phyloP scores from a whole-genome alignment of 2,113 vertebrate genomes.

The Mellivora capensis region DNA sequence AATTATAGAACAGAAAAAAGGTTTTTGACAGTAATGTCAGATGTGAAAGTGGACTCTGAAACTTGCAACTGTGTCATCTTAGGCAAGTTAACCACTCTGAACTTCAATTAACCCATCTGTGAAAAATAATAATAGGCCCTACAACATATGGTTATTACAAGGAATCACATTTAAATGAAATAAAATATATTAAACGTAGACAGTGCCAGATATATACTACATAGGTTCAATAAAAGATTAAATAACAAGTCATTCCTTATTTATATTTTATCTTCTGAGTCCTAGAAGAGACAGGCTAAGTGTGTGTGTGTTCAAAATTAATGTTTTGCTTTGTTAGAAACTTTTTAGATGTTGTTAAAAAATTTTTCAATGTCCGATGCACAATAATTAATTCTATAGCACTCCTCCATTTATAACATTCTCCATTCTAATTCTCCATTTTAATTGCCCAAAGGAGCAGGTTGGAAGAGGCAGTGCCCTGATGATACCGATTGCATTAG shows the following conservation, averaged over 20 bases:
- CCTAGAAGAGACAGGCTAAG: neutral
- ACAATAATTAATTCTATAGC: neutral
- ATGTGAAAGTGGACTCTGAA: neutral
- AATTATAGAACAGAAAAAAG: neutral
- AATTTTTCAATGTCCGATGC: neutral
- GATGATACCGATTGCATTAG: neutral
- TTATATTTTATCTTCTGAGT: neutral
- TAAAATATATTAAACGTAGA: neutral
- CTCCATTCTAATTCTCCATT: neutral
- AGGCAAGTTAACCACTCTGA: neutral
- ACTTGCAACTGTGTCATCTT: neutral
- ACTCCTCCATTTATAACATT: neutral
- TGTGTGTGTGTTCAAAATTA: neutral
- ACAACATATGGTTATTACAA: neutral
- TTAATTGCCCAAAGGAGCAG: neutral
- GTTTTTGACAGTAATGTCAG: neutral
- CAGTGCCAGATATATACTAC: neutral
- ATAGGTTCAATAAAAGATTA: neutral
- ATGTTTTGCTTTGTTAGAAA: neutral
- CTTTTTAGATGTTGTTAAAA: neutral
- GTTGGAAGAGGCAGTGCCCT: neutral
- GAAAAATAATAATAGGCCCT: neutral
- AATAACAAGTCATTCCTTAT: neutral
- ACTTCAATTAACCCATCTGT: neutral
- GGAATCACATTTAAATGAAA: neutral